phyloP scores from a whole-genome alignment of 2,113 vertebrate species.

The Himantopus leucocephalus region DNA sequence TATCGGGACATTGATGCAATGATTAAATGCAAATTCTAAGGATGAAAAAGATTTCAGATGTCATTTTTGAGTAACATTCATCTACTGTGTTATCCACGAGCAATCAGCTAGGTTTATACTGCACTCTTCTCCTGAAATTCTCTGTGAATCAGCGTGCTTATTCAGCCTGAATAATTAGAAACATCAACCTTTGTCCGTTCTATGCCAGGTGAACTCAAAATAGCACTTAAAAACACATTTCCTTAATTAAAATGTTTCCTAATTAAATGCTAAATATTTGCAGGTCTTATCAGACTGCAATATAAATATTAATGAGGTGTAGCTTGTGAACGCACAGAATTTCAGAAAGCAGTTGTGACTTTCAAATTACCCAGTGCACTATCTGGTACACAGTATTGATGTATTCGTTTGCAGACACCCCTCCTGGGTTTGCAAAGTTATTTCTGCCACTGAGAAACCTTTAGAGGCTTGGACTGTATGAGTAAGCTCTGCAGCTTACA shows the following conservation, averaged over 20 bases:
- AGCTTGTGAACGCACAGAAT: background rate
- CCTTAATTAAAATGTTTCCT: slow-evolving; percentile 32
- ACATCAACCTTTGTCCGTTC: background rate
- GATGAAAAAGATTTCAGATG: background rate
- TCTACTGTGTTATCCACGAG: background rate
- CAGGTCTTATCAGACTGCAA: background rate
- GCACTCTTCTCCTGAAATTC: background rate
- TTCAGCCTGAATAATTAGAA: slow-evolving; percentile 23
- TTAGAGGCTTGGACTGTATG: background rate
- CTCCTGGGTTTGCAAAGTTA: background rate
- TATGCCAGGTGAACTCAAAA: background rate
- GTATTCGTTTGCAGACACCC: background rate
- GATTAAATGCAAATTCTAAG: background rate
- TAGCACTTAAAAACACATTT: slow-evolving; percentile 33
- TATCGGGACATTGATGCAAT: background rate
- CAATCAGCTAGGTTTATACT: background rate
- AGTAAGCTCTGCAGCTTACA: background rate
- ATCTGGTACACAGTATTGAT: background rate
- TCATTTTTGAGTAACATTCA: background rate
- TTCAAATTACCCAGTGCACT: background rate
- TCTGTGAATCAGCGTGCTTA: background rate
- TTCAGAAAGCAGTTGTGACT: background rate
- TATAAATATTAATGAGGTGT: slow-evolving; percentile 42
- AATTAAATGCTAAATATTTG: slow-evolving; percentile 52
- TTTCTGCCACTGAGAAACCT: background rate